Conservation (phyloP, 2,888 invertebrate species). For the Caenorhabditis japonica region DNA sequence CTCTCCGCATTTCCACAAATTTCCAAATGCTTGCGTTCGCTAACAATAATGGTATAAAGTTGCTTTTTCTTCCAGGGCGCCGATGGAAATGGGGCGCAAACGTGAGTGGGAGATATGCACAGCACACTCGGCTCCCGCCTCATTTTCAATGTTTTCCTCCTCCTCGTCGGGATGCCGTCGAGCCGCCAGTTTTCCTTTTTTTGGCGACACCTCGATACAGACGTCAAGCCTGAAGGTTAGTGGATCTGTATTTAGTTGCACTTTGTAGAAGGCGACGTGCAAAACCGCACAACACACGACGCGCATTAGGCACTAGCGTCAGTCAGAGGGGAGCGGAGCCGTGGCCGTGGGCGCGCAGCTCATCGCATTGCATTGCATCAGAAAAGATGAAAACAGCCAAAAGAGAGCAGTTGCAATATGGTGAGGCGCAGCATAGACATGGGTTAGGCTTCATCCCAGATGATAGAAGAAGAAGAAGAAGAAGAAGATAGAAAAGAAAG, state of each 20-base stretch:
- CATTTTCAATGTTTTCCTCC: constrained; percentile 53
- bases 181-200: constrained; percentile 74
- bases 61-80: constrained; percentile 42
- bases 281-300: constrained; percentile 39
- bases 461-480: neutral
- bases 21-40: no score
- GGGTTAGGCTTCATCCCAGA: constrained; percentile 26
- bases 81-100: constrained; percentile 59
- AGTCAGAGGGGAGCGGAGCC: constrained; percentile 15
- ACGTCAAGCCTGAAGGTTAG: constrained; percentile 49
- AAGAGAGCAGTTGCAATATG: constrained; percentile 7
- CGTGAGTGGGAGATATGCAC: constrained; percentile 58
- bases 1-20: neutral
- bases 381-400: constrained; percentile 1
- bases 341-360: constrained; percentile 19
- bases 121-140: constrained; percentile 68
- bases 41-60: no score
- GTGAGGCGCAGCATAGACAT: constrained; percentile 26
- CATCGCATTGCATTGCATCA: constrained; percentile 24
- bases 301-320: constrained; percentile 23
- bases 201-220: constrained; percentile 56
- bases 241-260: no score
- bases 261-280: constrained; percentile 41
- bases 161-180: constrained; percentile 65
- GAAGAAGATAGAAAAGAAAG: no score